These are phyloP conservation scores for Schizotus pectinicornis DNA, from an alignment of 2,888 invertebrate genomes.

Conservation along the genomic window DNA sequence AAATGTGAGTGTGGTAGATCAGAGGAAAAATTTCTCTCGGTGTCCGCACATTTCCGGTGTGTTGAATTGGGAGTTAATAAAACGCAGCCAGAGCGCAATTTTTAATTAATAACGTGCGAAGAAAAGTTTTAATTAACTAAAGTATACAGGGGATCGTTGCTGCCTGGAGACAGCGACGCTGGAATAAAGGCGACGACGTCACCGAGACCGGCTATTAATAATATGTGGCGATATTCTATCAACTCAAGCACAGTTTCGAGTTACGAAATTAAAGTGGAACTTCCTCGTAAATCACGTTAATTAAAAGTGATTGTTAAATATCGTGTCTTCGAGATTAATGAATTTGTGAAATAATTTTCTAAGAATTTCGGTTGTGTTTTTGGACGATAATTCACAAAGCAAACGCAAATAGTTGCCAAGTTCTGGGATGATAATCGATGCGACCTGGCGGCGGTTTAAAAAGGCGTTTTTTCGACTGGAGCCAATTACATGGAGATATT, in stretches of 20 bases:
- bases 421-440: slow-evolving; percentile 3
- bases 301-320: slow-evolving; percentile 41
- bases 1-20: too few species aligned
- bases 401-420: slow-evolving; percentile 14
- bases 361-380: slow-evolving; percentile 35
- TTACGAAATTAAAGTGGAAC: slow-evolving; percentile 32
- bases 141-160: slow-evolving; percentile 9
- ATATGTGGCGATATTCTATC: slow-evolving; percentile 33
- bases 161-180: slow-evolving; percentile 3
- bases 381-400: slow-evolving; percentile 11
- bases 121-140: slow-evolving; percentile 22
- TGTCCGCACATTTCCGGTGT: too few species aligned
- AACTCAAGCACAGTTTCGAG: slow-evolving; percentile 29
- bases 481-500: not conserved
- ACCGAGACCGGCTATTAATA: slow-evolving; percentile 28
- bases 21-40: too few species aligned
- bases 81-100: slow-evolving; percentile 5
- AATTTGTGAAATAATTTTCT: slow-evolving; percentile 41
- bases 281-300: slow-evolving; percentile 39
- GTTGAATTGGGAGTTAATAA: slow-evolving; percentile 6
- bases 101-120: slow-evolving; percentile 17
- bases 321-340: slow-evolving; percentile 41
- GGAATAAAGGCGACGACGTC: slow-evolving; percentile 7
- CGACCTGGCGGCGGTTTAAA: too few species aligned
- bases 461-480: too few species aligned